Evolutionary conservation across 1,140 invertebrate species (phyloP), one percentile per base, ranked within the genome.

Genomic region (Condylostylus longicornis): DNA sequence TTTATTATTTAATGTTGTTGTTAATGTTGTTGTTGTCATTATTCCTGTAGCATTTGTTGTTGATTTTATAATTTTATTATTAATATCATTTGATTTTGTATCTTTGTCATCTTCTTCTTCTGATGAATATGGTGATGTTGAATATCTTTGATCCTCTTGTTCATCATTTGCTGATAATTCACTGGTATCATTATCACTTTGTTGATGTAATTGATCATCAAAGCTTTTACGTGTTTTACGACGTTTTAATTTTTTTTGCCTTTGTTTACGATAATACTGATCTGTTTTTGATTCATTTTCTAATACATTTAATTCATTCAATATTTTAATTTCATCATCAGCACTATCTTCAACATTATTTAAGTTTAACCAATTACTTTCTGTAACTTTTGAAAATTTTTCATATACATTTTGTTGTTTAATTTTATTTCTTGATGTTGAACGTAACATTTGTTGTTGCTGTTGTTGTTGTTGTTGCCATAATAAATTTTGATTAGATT

Each of bases 141-240:
- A 48, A 8, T 30, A 35, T 9, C 27, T 27, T 40, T 63, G 62
- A 7, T 44, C 53, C 31, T 58, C 64, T 18, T 51, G 48, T 13
- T 43, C 50, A 41, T 21, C n/a, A 7, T 27, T 34, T 2, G 27
- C 17, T 17, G 37, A 31, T n/a, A 20, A 18, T 18, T 20, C 12
- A 8, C 27, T 37, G 9, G 40, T 35, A 4, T 35, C 38, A n/a
- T n/a, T 17, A 33, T 33, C 14, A 33, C 31, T 15, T 33, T 33
- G 13, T 33, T 28, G 4, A 12, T 14, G 5, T 12, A 5, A n/a
- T 5, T n/a, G n/a, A n/a, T n/a, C n/a, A n/a, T n/a, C n/a, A n/a
- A n/a, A n/a, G n/a, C n/a, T n/a, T n/a, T n/a, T n/a, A n/a, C n/a
- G n/a, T n/a, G n/a, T n/a, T n/a, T n/a, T n/a, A n/a, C n/a, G n/a